Evolutionary conservation across 2,113 vertebrate genomes (phyloP).

Genomic region (Ovis canadensis): DNA sequence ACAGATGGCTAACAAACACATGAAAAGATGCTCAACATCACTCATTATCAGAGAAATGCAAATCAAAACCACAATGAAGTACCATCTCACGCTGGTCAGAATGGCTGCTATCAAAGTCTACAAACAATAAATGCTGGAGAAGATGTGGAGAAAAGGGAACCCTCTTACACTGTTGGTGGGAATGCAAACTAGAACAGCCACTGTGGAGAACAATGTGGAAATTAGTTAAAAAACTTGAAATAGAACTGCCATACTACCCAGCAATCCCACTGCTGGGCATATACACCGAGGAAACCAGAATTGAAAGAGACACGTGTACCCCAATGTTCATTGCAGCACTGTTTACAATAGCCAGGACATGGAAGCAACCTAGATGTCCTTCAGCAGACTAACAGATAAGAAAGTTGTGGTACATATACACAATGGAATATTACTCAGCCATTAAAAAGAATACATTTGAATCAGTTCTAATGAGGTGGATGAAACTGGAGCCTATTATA

Average conservation of each 20-base stretch:
- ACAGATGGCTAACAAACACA: neutral
- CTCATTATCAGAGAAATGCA: neutral
- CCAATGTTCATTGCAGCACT: neutral
- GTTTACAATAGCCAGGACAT: neutral
- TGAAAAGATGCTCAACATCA: too few species aligned
- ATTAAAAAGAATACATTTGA: neutral
- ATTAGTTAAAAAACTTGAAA: neutral
- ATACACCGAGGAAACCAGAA: neutral
- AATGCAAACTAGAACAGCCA: neutral
- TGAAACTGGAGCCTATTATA: neutral
- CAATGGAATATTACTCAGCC: neutral
- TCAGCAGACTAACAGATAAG: neutral
- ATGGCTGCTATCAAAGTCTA: neutral
- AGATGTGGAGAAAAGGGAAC: neutral
- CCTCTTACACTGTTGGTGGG: neutral
- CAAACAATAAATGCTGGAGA: neutral
- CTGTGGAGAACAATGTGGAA: neutral
- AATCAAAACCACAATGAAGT: neutral
- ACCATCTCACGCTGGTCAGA: rapidly evolving
- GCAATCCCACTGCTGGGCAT: neutral
- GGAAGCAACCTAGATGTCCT: neutral
- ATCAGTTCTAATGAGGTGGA: neutral
- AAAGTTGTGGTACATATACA: neutral
- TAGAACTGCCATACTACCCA: neutral
- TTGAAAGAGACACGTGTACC: neutral